Conservation (phyloP, 1,140 invertebrate species). For the Tetraneura akinire region DNA sequence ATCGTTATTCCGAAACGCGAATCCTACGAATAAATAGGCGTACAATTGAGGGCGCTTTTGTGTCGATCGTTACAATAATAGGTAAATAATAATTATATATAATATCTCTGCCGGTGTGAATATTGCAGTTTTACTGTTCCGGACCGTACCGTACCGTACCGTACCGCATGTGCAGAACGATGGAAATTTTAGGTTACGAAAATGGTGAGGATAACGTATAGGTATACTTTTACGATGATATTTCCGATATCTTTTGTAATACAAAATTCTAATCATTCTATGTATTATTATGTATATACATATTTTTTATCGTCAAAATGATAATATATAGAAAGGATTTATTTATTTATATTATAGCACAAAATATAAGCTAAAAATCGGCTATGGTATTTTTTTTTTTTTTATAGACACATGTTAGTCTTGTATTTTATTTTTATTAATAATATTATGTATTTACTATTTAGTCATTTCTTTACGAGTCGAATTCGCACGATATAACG, state of each 20-base stretch:
- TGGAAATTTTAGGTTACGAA: no score
- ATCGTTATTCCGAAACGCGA: slow-evolving; percentile 34
- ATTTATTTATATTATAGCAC: no score
- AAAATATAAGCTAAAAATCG: slow-evolving; percentile 33
- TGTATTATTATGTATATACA: no score
- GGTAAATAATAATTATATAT: not conserved
- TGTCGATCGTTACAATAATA: not conserved
- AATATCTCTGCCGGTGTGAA: not conserved
- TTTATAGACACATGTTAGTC: not conserved
- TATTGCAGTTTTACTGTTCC: not conserved
- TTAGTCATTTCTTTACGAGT: not conserved
- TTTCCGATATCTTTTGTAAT: no score
- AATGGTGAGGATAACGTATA: no score
- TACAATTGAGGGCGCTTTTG: slow-evolving; percentile 47
- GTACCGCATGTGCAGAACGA: no score
- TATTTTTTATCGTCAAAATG: not conserved
- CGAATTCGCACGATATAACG: slow-evolving; percentile 38
- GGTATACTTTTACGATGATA: no score
- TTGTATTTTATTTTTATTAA: not conserved
- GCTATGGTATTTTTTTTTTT: not conserved
- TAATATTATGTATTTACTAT: not conserved
- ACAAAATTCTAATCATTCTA: no score
- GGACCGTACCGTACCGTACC: not conserved
- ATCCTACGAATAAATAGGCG: slow-evolving; percentile 43
- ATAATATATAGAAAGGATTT: slow-evolving; percentile 31